phyloP scores from a whole-genome alignment of 2,797 vertebrate species.

The Agapornis canus region DNA sequence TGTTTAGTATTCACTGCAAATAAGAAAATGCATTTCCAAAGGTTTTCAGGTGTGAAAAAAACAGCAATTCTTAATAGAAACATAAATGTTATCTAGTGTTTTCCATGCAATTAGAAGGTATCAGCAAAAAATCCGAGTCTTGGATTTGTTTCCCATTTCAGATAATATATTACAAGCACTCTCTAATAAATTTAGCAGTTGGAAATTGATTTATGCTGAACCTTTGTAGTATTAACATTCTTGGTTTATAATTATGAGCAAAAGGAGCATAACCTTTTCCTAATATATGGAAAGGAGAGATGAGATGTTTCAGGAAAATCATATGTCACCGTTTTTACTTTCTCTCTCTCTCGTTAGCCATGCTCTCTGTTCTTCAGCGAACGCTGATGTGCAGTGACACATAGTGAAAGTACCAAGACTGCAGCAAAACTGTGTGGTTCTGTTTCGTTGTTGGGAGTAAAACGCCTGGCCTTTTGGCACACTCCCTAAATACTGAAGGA shows the following conservation, averaged over 20 bases:
- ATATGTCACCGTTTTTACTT: constrained; percentile 5
- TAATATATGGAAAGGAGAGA: constrained; percentile 52
- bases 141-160: constrained; percentile 43
- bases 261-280: constrained; percentile 67
- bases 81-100: constrained; percentile 31
- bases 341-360: constrained; percentile 48
- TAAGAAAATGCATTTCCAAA: constrained; percentile 52
- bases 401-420: constrained; percentile 45
- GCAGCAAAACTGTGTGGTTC: constrained; percentile 22
- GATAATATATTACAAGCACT: constrained; percentile 48
- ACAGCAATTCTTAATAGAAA: constrained; percentile 58
- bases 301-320: constrained; percentile 57
- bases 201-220: constrained; percentile 65
- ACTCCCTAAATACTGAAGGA: not conserved
- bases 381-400: constrained; percentile 52
- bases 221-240: constrained; percentile 58
- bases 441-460: not conserved
- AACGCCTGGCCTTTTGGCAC: not conserved
- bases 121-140: constrained; percentile 38
- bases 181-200: constrained; percentile 48
- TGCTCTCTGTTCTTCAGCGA: constrained; percentile 47
- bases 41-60: constrained; percentile 53
- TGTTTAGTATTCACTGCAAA: constrained; percentile 64
- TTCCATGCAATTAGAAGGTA: constrained; percentile 50
- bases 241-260: constrained; percentile 63